phyloP scores from a whole-genome alignment of 2,113 vertebrate species.

The Brienomyrus longianalis region DNA sequence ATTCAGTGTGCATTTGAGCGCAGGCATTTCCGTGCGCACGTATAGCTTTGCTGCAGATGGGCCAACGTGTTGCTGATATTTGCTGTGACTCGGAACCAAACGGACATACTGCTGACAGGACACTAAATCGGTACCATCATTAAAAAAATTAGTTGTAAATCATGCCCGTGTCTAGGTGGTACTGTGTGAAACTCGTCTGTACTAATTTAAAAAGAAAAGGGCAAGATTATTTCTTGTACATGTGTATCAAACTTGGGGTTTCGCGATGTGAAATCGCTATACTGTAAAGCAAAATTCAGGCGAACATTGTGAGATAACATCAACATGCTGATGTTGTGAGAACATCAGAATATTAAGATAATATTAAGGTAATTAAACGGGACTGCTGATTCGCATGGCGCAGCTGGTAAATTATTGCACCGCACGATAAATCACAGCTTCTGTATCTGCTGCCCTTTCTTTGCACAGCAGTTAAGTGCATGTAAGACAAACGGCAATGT shows the following conservation, averaged over 20 bases:
- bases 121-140: neutral
- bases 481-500: neutral
- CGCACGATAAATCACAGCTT: neutral
- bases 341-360: neutral
- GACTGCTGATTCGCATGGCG: neutral
- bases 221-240: neutral
- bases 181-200: neutral
- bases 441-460: neutral
- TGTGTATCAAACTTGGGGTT: neutral
- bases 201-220: neutral
- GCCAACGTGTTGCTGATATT: neutral
- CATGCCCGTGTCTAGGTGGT: neutral
- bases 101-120: neutral
- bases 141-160: neutral
- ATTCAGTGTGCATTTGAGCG: neutral
- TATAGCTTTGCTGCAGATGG: neutral
- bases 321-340: neutral
- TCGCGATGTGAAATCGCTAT: neutral
- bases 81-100: neutral
- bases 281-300: neutral
- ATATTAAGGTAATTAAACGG: too few relatives aligned
- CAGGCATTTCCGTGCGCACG: neutral
- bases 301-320: neutral
- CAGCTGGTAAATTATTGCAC: neutral
- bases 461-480: neutral